Conservation (phyloP, 2,797 vertebrate species). For the Rhyacichthys aspro region DNA sequence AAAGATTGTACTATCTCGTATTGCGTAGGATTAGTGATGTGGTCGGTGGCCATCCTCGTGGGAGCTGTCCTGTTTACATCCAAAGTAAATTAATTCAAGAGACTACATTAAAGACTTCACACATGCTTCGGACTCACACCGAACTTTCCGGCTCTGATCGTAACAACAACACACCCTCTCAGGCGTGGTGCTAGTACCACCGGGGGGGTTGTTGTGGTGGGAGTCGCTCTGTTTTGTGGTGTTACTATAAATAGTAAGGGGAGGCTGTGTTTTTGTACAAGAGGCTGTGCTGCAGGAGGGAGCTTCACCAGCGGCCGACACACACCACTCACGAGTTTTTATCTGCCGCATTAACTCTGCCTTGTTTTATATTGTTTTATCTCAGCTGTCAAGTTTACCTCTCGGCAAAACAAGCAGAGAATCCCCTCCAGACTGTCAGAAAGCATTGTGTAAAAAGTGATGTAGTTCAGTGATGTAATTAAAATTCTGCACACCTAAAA, state of each 20-base stretch:
- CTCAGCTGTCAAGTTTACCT: constrained; percentile 46
- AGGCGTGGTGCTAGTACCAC: constrained; percentile 35
- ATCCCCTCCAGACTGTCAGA: constrained; percentile 34
- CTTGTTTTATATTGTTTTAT: constrained; percentile 26
- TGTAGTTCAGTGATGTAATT: background rate
- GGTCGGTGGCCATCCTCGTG: constrained; percentile 29
- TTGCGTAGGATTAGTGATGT: constrained; percentile 29
- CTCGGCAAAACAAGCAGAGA: constrained; percentile 42
- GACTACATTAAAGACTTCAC: constrained; percentile 19
- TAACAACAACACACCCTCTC: constrained; percentile 10
- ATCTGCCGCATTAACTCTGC: constrained; percentile 29
- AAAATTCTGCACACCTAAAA: constrained; percentile 11
- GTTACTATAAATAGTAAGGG: constrained; percentile 69
- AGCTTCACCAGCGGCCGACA: constrained; percentile 45
- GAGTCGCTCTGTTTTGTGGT: constrained; percentile 45
- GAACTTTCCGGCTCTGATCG: constrained; percentile 5
- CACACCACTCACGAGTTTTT: constrained; percentile 23
- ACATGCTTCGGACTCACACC: constrained; percentile 4
- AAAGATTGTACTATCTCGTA: too few relatives aligned
- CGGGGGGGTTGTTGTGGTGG: constrained; percentile 37
- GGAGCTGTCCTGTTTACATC: constrained; percentile 50
- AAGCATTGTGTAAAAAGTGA: constrained; percentile 19
- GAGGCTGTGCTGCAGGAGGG: constrained; percentile 52
- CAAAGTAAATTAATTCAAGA: constrained; percentile 20
- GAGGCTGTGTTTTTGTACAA: constrained; percentile 51